Base-by-base conservation (phyloP, 2,797 vertebrate genomes). In the Alosa sapidissima region DNA sequence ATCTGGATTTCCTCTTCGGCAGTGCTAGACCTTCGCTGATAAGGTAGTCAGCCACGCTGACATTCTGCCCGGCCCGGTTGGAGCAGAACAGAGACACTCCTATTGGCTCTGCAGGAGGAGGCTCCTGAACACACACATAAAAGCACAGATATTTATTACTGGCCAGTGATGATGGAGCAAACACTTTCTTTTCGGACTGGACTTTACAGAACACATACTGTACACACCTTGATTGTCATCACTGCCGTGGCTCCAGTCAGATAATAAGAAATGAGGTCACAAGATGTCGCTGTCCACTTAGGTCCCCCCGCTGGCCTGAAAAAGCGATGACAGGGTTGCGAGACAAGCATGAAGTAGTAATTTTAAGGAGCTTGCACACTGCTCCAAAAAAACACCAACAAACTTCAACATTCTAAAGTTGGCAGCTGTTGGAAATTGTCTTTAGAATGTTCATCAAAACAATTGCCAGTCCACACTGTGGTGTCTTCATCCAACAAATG, bases 261-360 rank as follows among this genome's bases (percentile, higher is more conserved):
- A 85, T 95, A 96, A 90, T 90, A 85, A n/a, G 95, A 94, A 86
- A 98, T 93, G 49, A 92, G 92, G 82, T 99, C 97, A 86, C 97
- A 97, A 9, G 96, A 97, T 72, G 98, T 98, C 54, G 96, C 96
- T 3, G 98, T 97, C 98, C 98, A 99, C 48, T 93, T 95, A 6
- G 91, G 87, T 81, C 97, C 98, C 90, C 98, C 98, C 85, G 98
- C 93, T 62, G 98, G 98, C 86, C 98, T 99, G 91, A 87, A 36
- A 87, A 84, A 72, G 81, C 58, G 33, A 84, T 14, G 81, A 85
- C 41, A 41, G 41, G 41, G 41, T 41, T 28, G 28, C 28, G 28
- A 28, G 28, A 28, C 28, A 28, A 28, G 28, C 28, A 28, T 28
- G 28, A 28, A 28, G 28, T 28, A 28, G 28, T 28, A 0, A 28